phyloP scores from a whole-genome alignment of 2,888 invertebrate genomes.

The Aleiodes alternator region DNA sequence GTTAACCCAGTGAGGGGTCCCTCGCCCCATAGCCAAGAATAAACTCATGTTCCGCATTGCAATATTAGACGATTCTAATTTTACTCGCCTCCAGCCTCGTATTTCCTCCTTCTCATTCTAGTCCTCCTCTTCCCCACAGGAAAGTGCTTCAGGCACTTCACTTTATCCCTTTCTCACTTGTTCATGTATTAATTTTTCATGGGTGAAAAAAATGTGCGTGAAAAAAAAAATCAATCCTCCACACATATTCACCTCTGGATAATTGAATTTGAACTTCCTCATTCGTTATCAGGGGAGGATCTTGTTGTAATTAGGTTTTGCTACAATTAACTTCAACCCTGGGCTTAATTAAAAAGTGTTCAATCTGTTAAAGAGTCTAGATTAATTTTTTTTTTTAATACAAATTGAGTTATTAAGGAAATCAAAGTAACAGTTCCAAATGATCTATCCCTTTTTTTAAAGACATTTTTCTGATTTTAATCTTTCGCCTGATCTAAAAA shows the following conservation, averaged over 20 bases:
- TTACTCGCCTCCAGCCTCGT: constrained; percentile 21
- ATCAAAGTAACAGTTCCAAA: no score
- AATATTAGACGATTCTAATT: constrained; percentile 65
- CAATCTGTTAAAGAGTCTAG: not conserved
- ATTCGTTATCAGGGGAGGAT: no score
- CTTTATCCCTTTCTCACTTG: not conserved
- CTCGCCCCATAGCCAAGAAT: constrained; percentile 62
- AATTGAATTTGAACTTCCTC: no score
- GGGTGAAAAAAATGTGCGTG: not conserved
- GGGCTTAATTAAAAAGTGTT: no score
- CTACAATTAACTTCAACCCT: no score
- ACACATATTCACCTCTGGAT: no score
- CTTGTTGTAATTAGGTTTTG: no score
- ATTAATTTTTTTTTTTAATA: not conserved
- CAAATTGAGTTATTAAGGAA: no score
- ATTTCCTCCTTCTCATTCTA: constrained; percentile 22
- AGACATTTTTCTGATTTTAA: no score
- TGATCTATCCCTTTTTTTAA: no score
- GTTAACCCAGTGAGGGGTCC: constrained; percentile 37
- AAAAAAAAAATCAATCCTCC: no score
- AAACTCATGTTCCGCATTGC: constrained; percentile 74
- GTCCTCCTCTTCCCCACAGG: not conserved
- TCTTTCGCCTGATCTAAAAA: no score
- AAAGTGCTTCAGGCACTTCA: constrained; percentile 6
- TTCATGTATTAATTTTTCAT: not conserved